Percentiles rank a stretch among this genome's conserved stretches.
Conservation (phyloP, 1,140 invertebrate species). For the Ceratosolen fusciceps region DNA sequence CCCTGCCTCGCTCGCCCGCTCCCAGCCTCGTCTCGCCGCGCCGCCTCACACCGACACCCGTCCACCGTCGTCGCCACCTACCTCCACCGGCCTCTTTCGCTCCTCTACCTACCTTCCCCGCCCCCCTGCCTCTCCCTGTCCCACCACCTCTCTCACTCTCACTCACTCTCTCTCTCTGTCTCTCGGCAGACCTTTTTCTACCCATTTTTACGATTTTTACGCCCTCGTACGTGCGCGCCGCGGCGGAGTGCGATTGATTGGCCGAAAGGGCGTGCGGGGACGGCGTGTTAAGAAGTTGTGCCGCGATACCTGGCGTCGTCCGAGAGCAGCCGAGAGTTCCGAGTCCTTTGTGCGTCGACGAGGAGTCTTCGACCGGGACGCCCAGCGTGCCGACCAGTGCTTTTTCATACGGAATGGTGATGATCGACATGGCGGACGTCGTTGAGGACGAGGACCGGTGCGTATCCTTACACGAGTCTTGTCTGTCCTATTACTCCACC, state of each 20-base stretch:
- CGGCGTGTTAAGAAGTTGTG: background rate
- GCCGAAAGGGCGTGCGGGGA: no score
- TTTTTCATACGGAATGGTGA: slow-evolving; percentile 61
- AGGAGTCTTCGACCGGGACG: no score
- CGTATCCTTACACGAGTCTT: slow-evolving; percentile 52
- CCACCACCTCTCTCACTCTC: background rate
- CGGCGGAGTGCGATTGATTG: background rate
- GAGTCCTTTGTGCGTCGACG: background rate
- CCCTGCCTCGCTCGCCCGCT: background rate
- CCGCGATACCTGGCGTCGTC: background rate
- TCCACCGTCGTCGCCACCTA: no score
- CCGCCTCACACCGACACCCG: no score
- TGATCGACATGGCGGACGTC: slow-evolving; percentile 69
- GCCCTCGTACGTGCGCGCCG: background rate
- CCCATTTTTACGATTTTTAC: background rate
- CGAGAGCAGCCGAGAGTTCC: background rate
- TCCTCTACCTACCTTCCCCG: no score
- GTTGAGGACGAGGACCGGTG: slow-evolving; percentile 68
- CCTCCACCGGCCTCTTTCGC: no score
- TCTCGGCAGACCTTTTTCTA: background rate
- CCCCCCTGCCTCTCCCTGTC: background rate
- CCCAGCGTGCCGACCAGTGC: background rate
- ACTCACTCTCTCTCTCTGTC: background rate
- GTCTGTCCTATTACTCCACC: background rate
- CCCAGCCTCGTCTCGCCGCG: no score